Percentiles rank a stretch among this genome's conserved stretches.
Conservation (phyloP, 2,797 vertebrate genomes). For the Sylvilagus floridanus region DNA sequence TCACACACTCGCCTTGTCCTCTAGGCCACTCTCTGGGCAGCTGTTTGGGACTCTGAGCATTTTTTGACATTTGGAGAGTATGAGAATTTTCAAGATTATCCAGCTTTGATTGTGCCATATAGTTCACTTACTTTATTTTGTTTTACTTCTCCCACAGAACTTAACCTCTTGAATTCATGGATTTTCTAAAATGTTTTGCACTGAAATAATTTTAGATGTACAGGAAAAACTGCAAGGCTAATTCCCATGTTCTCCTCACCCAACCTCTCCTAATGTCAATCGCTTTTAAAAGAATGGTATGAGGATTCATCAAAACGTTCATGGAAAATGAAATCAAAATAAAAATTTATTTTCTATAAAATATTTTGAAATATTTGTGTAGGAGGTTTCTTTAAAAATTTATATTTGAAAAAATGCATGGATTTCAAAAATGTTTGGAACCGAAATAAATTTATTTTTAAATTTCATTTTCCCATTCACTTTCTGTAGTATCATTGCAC, state of each 20-base stretch:
- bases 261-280: background rate
- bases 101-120: background rate
- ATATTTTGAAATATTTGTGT: too few species aligned
- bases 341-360: too few species aligned
- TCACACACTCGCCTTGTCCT: background rate
- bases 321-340: too few species aligned
- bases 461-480: too few species aligned
- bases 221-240: slow-evolving; percentile 11
- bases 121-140: slow-evolving; percentile 20
- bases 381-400: too few species aligned
- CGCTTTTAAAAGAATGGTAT: background rate
- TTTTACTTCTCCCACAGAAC: slow-evolving; percentile 44
- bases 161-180: slow-evolving; percentile 22
- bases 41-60: slow-evolving; percentile 1
- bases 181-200: background rate
- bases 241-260: background rate
- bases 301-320: too few species aligned
- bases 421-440: too few species aligned
- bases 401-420: too few species aligned
- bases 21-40: background rate
- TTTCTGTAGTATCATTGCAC: too few species aligned
- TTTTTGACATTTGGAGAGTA: slow-evolving; percentile 10
- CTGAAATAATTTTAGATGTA: slow-evolving; percentile 44
- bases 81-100: slow-evolving; percentile 52
- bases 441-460: too few species aligned